Percentiles rank a stretch among this genome's conserved stretches.
Evolutionary conservation across 2,888 invertebrate species (phyloP).

Genomic region (Drosophila austrosaltans): DNA sequence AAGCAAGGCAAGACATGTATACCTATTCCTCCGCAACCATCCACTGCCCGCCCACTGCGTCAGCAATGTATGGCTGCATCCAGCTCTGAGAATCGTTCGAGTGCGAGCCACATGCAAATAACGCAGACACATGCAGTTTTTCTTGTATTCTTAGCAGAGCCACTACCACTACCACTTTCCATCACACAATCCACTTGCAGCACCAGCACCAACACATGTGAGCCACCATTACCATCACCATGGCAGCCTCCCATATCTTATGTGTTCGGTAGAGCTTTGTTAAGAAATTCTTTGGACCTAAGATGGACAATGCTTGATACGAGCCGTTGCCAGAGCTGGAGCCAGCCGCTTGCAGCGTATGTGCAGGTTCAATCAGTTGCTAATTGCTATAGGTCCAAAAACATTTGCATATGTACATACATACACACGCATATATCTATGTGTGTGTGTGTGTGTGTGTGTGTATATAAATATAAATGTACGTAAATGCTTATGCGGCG

Average conservation of each 20-base stretch:
- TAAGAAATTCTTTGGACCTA: constrained; percentile 77
- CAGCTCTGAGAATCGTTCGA: constrained; percentile 60
- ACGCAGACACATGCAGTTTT: constrained; percentile 78
- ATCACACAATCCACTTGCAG: background rate
- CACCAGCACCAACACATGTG: background rate
- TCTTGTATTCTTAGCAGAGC: constrained; percentile 65
- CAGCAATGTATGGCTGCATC: constrained; percentile 30
- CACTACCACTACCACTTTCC: constrained; percentile 7
- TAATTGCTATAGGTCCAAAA: constrained; percentile 65
- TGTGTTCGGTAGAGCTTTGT: constrained; percentile 72
- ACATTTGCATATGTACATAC: constrained; percentile 37
- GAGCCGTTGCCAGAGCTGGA: constrained; percentile 47
- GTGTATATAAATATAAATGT: constrained; percentile 8
- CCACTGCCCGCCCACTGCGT: constrained; percentile 29
- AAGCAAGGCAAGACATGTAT: constrained; percentile 67
- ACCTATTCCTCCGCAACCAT: constrained; percentile 16
- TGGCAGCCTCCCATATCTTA: constrained; percentile 52
- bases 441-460: constrained; percentile 23
- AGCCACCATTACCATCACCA: constrained; percentile 14
- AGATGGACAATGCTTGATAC: constrained; percentile 64
- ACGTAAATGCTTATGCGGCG: constrained; percentile 36
- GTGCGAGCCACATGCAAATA: constrained; percentile 76
- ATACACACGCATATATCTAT: constrained; percentile 29
- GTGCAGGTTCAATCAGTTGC: constrained; percentile 77
- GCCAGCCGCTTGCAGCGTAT: constrained; percentile 49